Base-by-base conservation (phyloP, 2,113 vertebrate genomes). In the Triplophysa siluroides region DNA sequence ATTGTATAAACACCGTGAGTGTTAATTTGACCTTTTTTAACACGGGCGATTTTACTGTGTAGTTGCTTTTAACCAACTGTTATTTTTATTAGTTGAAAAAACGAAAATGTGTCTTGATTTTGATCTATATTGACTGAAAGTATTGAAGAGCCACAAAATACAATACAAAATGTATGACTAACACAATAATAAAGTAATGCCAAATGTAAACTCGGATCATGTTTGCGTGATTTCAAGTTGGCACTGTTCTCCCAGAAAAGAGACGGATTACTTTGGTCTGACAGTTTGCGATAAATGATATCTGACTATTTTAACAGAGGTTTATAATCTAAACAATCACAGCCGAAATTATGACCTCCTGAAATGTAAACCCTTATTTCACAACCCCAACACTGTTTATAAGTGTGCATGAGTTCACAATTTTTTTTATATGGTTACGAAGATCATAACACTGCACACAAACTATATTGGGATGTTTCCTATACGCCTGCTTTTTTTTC, bases 301-400 rank as follows among this genome's bases (percentile, higher is more conserved):
- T 68, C 43, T 47, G 66, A 68, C 21, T 47, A 18, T 24, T 68
- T 68, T 12, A 47, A 45, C 65, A 68, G 47, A 14, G 43, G 38
- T 67, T 67, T 67, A 19, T 47, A 43, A 68, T 23, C 41, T 47
- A 68, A 60, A 73, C 33, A 73, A 41, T 73, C 60, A 73, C 9
- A 4, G 29, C 9, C 41, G 13, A 60, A 73, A 73, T 73, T 41
- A 41, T 12, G 8, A 11, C 29, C 33, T 41, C 8, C 29, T 60
- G 2, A 72, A 72, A 58, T 72, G 6, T 21, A 72, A 58, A 68
- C 12, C 21, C 18, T 19, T 56, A 16, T 19, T 18, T 16, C 52
- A 54, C 52, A 54, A 54, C 29, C 29, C 29, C 52, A 18, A 18
- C 52, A 19, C 52, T 54, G 52, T 54, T 54, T 54, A 56, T 7